Percentiles rank a stretch among this genome's conserved stretches.
These are phyloP conservation scores for Strigops habroptila DNA, from an alignment of 2,113 vertebrate species.

Conservation along the genomic window DNA sequence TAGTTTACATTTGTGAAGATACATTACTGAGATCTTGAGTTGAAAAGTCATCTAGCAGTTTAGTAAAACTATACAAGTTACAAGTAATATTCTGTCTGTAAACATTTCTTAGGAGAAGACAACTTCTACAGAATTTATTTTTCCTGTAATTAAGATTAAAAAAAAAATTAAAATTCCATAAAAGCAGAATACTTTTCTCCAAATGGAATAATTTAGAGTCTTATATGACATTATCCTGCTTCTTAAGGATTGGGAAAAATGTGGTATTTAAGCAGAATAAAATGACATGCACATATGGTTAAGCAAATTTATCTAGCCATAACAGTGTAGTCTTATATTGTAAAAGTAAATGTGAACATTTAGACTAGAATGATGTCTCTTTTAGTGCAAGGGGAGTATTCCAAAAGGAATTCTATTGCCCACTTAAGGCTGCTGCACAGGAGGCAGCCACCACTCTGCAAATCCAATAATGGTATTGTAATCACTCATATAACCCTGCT, in stretches of 20 bases:
- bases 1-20: background rate
- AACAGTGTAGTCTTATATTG: background rate
- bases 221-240: background rate
- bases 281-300: slow-evolving; percentile 37
- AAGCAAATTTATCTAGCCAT: slow-evolving; percentile 26
- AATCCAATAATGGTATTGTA: background rate
- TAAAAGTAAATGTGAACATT: slow-evolving; percentile 2
- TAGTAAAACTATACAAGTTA: background rate
- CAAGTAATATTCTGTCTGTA: background rate
- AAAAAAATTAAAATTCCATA: background rate
- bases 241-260: background rate
- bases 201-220: background rate
- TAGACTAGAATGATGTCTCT: background rate
- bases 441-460: background rate
- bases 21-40: background rate
- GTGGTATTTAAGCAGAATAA: background rate
- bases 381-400: background rate
- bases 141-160: background rate
- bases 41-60: background rate
- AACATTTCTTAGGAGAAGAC: background rate
- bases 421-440: background rate
- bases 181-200: background rate
- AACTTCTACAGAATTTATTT: background rate
- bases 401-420: background rate
- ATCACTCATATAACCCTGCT: background rate